A percentile compares a stretch with the other conserved stretches of the same genome.
These are phyloP conservation scores for Dreissena rostriformis DNA, from an alignment of 1,140 invertebrate genomes.

Conservation along the genomic window DNA sequence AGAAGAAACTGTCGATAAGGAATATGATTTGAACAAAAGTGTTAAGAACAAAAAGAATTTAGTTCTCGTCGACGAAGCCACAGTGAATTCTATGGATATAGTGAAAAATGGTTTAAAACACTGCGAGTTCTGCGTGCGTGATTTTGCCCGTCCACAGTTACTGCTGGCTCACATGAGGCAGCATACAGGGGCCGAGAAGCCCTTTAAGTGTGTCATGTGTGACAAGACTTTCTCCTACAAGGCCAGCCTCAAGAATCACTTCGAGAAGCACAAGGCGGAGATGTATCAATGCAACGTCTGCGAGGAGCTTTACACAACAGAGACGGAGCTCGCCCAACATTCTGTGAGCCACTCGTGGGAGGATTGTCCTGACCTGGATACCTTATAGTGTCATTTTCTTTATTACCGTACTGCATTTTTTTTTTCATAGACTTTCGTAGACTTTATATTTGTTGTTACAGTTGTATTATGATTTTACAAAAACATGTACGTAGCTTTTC, in stretches of 20 bases:
- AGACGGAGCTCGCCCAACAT: conserved; percentile 44
- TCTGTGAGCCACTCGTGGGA: conserved; percentile 53
- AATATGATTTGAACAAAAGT: background rate
- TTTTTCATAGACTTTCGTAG: background rate
- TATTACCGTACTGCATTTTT: background rate
- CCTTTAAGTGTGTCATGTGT: conserved; percentile 94
- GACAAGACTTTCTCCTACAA: conserved; percentile 94
- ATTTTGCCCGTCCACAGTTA: conserved; percentile 55
- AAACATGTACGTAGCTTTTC: background rate
- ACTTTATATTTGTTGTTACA: background rate
- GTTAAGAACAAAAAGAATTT: conserved; percentile 1
- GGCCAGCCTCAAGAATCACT: conserved; percentile 92
- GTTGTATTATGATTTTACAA: background rate
- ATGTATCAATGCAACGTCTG: conserved; percentile 57
- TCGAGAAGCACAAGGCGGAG: conserved; percentile 71
- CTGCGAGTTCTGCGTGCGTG: conserved; percentile 48
- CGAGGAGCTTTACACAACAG: conserved; percentile 55
- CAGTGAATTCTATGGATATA: conserved; percentile 40
- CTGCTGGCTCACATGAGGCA: conserved; percentile 95
- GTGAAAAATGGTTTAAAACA: conserved; percentile 41
- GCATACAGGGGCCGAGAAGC: conserved; percentile 95
- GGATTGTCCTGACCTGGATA: conserved; percentile 46
- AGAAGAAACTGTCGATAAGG: background rate
- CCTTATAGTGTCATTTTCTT: conserved; percentile 20
- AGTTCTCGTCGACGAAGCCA: conserved; percentile 36